Conservation (phyloP, 2,888 invertebrate species). For the Clusia tigrina region DNA sequence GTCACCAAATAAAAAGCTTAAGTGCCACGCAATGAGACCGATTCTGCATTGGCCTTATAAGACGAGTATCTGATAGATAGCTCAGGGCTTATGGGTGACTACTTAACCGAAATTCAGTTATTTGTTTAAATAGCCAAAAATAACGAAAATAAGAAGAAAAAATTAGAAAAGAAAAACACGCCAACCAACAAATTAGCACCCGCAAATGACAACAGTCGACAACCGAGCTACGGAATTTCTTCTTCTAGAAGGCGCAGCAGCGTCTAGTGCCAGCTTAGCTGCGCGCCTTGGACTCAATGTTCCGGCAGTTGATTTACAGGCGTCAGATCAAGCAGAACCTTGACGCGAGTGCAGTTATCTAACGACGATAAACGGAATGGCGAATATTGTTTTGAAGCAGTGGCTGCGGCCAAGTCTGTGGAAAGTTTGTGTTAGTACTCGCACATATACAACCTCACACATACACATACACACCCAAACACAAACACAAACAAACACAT, state of each 20-base stretch:
- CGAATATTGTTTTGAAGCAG: neutral
- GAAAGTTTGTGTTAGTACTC: constrained; percentile 17
- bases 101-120: constrained; percentile 12
- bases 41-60: neutral
- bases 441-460: too few relatives aligned
- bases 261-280: neutral
- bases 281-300: neutral
- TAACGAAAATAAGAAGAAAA: too few relatives aligned
- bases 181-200: constrained; percentile 38
- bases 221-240: too few relatives aligned
- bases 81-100: neutral
- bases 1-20: neutral
- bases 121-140: constrained; percentile 19
- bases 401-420: neutral
- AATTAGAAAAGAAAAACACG: too few relatives aligned
- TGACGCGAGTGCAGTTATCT: neutral
- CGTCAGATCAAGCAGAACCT: constrained; percentile 14
- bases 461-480: too few relatives aligned
- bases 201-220: constrained; percentile 10
- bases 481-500: too few relatives aligned
- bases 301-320: constrained; percentile 12
- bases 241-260: neutral
- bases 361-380: neutral
- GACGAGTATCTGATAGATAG: too few relatives aligned
- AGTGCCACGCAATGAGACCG: neutral